Base-by-base conservation (phyloP, 2,888 invertebrate species). In the Baronia brevicornis region DNA sequence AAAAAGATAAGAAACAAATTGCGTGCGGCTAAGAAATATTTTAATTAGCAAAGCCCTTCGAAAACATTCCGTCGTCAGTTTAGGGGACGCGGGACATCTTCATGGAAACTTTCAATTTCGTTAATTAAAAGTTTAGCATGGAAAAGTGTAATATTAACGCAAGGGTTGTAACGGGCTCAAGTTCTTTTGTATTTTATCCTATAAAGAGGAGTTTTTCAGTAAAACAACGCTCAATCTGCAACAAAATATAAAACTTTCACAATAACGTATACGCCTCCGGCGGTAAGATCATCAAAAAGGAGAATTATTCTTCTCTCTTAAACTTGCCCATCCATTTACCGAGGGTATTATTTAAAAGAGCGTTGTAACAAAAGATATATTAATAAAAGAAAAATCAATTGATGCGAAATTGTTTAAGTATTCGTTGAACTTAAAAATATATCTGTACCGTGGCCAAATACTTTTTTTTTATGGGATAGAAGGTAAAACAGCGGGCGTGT, bases 241-340 rank as follows among this genome's bases (percentile, higher is more conserved):
- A 64, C 71, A 70, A 70, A 80, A 80, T 79, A 80, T 79, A 78
- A 82, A 82, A 84, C 73, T 84, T 82, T 75, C 46, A 71, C 69
- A 77, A 77, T 75, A 79, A 72, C 66, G 77, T 78, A 75, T 60
- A 67, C 70, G 80, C 80, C 80, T 63, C 58, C 49, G 74, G 82
- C 78, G 50, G 54, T 53, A 54, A 60, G 67, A 69, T 72, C 65
- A 66, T 70, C 70, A 69, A 68, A 68, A 63, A 62, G 46, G 59
- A 56, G 58, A 60, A 65, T 64, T 63, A 72, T 67, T 64, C 57
- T 61, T 62, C 60, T 60, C 59, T 62, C 46, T 51, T 54, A 72
- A 73, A 66, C 60, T 70, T 64, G 52, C 50, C 48, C 49, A 48
- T 49, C 50, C 61, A 55, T 65, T 65, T 63, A 61, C 59, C 51